Conservation (phyloP, 2,888 invertebrate genomes). For the Nemotelus nigrinus region DNA sequence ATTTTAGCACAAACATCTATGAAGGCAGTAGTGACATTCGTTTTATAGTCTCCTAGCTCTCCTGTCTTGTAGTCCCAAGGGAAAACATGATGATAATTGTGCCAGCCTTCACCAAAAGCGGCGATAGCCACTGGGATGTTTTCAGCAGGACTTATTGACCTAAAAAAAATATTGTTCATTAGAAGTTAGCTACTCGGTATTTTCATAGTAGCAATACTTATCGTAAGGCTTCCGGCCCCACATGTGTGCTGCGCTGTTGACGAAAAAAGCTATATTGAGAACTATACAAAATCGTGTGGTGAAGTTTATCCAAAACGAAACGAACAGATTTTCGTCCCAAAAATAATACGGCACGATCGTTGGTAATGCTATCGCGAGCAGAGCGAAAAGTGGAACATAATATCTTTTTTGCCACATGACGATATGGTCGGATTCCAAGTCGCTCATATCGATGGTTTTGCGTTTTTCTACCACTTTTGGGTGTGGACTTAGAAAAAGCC, state of each 20-base stretch:
- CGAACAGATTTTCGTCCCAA: constrained; percentile 83
- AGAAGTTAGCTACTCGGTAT: background rate
- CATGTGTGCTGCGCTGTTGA: constrained; percentile 95
- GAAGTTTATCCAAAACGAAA: constrained; percentile 86
- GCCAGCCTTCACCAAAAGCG: constrained; percentile 84
- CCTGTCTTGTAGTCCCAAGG: constrained; percentile 78
- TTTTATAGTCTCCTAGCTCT: constrained; percentile 71
- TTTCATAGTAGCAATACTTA: constrained; percentile 67
- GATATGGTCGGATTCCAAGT: constrained; percentile 77
- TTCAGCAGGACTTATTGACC: constrained; percentile 78
- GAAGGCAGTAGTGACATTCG: constrained; percentile 81
- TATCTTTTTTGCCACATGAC: constrained; percentile 82
- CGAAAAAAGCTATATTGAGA: constrained; percentile 91
- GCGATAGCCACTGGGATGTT: constrained; percentile 78
- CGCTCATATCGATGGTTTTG: constrained; percentile 74
- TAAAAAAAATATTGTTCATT: constrained; percentile 59
- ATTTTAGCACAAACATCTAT: constrained; percentile 82
- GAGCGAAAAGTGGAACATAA: constrained; percentile 76
- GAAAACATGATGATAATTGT: constrained; percentile 82
- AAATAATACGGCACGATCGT: constrained; percentile 81
- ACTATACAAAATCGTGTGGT: constrained; percentile 84
- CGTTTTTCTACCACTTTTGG: constrained; percentile 78
- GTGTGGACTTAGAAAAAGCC: constrained; percentile 87
- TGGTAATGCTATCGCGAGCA: constrained; percentile 76
- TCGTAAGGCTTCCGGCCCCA: constrained; percentile 95